Evolutionary conservation across 2,888 invertebrate species (phyloP), one percentile per base, ranked within the genome.

Genomic region (Amitus sp.): DNA sequence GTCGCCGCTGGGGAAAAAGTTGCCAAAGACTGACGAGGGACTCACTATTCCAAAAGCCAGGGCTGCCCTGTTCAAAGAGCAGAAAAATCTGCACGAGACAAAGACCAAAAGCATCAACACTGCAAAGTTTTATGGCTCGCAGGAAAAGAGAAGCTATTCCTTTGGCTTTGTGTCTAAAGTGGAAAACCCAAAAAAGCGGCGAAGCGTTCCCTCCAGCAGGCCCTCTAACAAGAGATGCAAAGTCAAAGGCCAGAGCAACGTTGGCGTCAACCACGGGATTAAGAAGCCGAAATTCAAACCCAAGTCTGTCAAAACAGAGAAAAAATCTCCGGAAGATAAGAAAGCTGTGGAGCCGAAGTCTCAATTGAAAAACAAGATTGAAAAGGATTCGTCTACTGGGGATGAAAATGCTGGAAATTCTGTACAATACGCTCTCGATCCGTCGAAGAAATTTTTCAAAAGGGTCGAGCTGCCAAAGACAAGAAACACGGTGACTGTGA

Each of bases 201-300:
- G 48, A 47, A 74, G 65, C 48, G 59, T 59, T n/a, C 56, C 68
- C 3, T 7, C 7, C 18, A 43, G 10, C 12, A 83, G 0, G 73
- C 75, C 47, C 74, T 77, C 57, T 72, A 78, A 45, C 76, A 82
- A 73, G 17, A 76, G 83, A 19, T 82, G 80, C 47, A 84, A 59
- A 52, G 70, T 84, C 7, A 37, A 7, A 15, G 88, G 88, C 0
- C 86, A 87, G 74, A 89, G 90, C n/a, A 90, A 90, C 73, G 82
- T 85, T 58, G 90, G 90, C 0, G 90, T 90, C 0, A 79, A 83
- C 55, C 90, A 90, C 71, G 87, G 84, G 60, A 88, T 90, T 48
- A 84, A 84, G 45, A 88, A 86, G 73, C 89, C 88, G 0, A 90
- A 87, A 77, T 74, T 82, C 0, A 83, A 84, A 34, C 68, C 54